Evolutionary conservation across 2,797 vertebrate species (phyloP).

Genomic region (Avahi laniger): DNA sequence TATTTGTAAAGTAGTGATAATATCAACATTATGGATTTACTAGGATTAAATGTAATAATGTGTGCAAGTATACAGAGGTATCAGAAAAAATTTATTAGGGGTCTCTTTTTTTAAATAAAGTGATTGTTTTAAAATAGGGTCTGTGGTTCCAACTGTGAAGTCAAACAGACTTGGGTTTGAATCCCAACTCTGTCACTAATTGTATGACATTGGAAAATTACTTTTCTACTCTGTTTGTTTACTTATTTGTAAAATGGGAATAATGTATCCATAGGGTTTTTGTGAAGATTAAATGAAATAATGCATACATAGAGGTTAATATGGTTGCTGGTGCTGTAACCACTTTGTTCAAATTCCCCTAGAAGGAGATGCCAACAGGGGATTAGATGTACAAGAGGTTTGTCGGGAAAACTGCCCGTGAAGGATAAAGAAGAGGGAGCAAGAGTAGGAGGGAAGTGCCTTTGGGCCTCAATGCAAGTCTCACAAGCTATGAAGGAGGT

Average conservation of each 20-base stretch:
- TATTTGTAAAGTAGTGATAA: constrained; percentile 8
- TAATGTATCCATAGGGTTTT: not conserved
- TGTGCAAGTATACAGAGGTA: not conserved
- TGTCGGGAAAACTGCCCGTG: not conserved
- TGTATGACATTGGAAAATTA: not conserved
- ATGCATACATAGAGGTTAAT: not conserved
- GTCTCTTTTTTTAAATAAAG: not conserved
- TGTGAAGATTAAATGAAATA: constrained; percentile 15
- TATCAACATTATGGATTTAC: not conserved
- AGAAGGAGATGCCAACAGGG: not conserved
- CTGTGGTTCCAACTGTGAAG: not conserved
- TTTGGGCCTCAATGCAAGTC: not conserved
- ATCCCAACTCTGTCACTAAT: not conserved
- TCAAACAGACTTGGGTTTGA: not conserved
- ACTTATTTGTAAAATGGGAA: constrained; percentile 25
- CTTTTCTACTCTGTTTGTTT: not conserved
- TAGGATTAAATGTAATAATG: constrained; percentile 13
- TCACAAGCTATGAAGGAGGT: not conserved
- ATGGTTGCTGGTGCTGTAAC: not conserved
- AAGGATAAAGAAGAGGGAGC: not conserved
- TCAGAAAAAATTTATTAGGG: not conserved
- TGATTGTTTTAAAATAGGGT: constrained; percentile 26
- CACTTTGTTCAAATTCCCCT: not conserved
- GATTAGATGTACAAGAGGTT: not conserved
- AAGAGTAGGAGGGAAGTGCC: not conserved